Conservation (phyloP, 1,140 invertebrate genomes). For the Drosophila paulistorum region DNA sequence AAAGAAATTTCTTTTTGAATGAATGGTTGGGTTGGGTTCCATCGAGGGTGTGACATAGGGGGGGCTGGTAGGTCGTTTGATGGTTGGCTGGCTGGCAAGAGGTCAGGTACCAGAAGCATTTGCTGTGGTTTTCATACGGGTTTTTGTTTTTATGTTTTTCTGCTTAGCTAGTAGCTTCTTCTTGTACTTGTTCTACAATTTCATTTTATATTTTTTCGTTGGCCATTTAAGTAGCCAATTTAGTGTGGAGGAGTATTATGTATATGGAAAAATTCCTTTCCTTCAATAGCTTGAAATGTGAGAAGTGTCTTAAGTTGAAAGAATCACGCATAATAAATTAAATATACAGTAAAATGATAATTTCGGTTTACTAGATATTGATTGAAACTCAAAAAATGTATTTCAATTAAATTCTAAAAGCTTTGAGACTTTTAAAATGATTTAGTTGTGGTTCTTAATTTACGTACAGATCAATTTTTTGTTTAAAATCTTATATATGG, state of each 20-base stretch:
- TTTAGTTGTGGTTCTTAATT: too few species aligned
- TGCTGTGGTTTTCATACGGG: conserved; percentile 24
- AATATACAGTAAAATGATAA: not conserved
- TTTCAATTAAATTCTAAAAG: too few species aligned
- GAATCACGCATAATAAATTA: not conserved
- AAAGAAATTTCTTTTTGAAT: not conserved
- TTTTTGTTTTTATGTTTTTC: conserved; percentile 31
- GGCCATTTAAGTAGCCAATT: conserved; percentile 33
- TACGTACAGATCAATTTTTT: too few species aligned
- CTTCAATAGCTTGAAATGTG: conserved; percentile 15
- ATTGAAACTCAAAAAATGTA: too few species aligned
- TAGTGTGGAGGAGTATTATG: conserved; percentile 23
- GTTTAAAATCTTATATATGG: too few species aligned
- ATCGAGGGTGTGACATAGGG: not conserved
- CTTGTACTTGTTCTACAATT: conserved; percentile 30
- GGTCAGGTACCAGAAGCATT: conserved; percentile 24
- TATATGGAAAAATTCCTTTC: conserved; percentile 13
- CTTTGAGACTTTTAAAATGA: too few species aligned
- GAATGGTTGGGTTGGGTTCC: not conserved
- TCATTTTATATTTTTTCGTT: conserved; percentile 35
- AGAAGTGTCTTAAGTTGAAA: too few species aligned
- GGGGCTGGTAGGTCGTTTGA: not conserved
- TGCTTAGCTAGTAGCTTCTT: not conserved
- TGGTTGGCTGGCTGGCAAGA: too few species aligned
- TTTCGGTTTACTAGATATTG: too few species aligned